Evolutionary conservation across 2,113 vertebrate species (phyloP).

Genomic region (Hippocampus barbouri): DNA sequence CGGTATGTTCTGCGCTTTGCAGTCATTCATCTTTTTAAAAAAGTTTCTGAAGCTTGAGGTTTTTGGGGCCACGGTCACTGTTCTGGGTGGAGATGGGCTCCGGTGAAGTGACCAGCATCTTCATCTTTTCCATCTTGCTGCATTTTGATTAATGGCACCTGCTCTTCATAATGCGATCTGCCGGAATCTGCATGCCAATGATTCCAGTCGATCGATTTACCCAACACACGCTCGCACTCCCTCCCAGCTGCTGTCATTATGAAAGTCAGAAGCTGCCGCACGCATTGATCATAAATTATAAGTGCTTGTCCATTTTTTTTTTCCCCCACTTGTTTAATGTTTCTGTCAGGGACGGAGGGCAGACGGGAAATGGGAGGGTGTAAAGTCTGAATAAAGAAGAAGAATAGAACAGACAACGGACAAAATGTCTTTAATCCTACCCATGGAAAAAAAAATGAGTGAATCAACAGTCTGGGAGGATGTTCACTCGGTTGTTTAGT

Average conservation of each 20-base stretch:
- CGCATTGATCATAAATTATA: slow-evolving; percentile 79
- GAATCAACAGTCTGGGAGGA: no score
- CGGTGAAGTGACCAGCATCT: slow-evolving; percentile 22
- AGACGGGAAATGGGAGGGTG: slow-evolving; percentile 15
- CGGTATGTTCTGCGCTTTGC: slow-evolving; percentile 6
- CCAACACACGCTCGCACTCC: slow-evolving; percentile 31
- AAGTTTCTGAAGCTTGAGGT: slow-evolving; percentile 4
- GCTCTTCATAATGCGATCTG: slow-evolving; percentile 75
- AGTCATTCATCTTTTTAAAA: slow-evolving; percentile 2
- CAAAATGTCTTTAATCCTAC: no score
- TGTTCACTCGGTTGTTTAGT: no score
- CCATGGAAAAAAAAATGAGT: no score
- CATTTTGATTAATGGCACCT: slow-evolving; percentile 71
- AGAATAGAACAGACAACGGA: neutral
- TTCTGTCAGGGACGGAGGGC: slow-evolving; percentile 61
- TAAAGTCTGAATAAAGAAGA: neutral
- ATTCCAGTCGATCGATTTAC: slow-evolving; percentile 65
- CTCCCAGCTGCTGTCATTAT: slow-evolving; percentile 67
- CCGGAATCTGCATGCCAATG: slow-evolving; percentile 71
- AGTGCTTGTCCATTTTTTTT: slow-evolving; percentile 75
- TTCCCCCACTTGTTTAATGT: slow-evolving; percentile 69
- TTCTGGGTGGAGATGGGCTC: slow-evolving; percentile 17
- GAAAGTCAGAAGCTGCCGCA: slow-evolving; percentile 70
- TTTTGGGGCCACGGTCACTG: slow-evolving; percentile 3
- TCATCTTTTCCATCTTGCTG: slow-evolving; percentile 34